Conservation (phyloP, 2,797 vertebrate species). For the Ibycter americanus region DNA sequence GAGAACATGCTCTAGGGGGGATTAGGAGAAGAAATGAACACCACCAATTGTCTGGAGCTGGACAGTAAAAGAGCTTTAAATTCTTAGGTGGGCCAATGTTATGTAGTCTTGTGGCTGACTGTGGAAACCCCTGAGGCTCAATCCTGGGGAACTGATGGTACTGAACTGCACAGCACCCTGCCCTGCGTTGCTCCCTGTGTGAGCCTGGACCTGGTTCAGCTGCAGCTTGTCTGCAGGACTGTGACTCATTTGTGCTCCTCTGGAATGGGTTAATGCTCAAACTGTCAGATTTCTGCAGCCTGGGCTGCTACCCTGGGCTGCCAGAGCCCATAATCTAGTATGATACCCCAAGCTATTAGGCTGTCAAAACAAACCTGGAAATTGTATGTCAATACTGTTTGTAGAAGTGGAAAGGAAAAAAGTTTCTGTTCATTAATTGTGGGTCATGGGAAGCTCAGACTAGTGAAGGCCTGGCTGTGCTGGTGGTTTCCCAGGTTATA, state of each 20-base stretch:
- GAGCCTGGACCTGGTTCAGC: neutral
- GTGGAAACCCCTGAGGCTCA: neutral
- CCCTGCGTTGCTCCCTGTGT: accelerated
- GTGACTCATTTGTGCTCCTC: accelerated
- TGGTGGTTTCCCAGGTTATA: neutral
- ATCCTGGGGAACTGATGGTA: accelerated
- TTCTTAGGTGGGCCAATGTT: too few species aligned
- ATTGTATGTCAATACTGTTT: neutral
- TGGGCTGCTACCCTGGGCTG: neutral
- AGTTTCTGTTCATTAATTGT: too few species aligned
- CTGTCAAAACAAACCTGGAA: neutral
- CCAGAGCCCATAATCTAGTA: accelerated
- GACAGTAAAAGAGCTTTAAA: too few species aligned
- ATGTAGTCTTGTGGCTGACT: neutral
- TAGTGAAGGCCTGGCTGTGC: too few species aligned
- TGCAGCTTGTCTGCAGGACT: neutral
- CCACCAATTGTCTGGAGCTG: neutral
- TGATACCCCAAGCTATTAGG: too few species aligned
- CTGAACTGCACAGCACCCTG: neutral
- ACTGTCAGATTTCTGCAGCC: neutral
- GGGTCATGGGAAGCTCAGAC: neutral
- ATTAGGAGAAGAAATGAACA: neutral
- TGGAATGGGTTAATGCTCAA: neutral
- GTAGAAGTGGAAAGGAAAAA: neutral
- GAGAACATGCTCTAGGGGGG: neutral